phyloP scores from a whole-genome alignment of 2,888 invertebrate species.

The Clostera curtula region DNA sequence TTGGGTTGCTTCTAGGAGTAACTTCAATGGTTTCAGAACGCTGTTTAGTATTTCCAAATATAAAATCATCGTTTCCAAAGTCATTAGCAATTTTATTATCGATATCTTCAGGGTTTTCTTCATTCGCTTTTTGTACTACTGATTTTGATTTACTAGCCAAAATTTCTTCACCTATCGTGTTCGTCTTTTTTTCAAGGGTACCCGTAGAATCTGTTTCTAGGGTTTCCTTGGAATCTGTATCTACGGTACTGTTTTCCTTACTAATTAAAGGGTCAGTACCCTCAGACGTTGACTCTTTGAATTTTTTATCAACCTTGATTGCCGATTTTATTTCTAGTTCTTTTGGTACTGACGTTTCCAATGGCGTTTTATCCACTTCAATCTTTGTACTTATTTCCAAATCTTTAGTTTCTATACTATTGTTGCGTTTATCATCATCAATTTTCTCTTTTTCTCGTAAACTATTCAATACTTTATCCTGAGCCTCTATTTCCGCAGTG shows the following conservation, averaged over 20 bases:
- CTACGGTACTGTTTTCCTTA: too few relatives aligned
- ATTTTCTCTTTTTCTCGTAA: conserved; percentile 18
- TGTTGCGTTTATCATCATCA: conserved; percentile 12
- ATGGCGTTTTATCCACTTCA: conserved; percentile 1
- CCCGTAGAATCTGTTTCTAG: too few relatives aligned
- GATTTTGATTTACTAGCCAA: neutral
- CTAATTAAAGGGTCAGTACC: too few relatives aligned
- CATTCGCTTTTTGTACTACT: conserved; percentile 1
- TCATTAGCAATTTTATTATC: neutral
- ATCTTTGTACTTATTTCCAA: conserved; percentile 10
- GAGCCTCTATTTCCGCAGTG: conserved; percentile 45
- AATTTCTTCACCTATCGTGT: too few relatives aligned
- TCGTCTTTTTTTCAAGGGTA: too few relatives aligned
- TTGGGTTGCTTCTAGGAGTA: neutral
- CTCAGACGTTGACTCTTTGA: too few relatives aligned
- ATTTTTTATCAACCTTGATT: too few relatives aligned
- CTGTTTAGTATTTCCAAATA: conserved; percentile 8
- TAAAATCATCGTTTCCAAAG: conserved; percentile 7
- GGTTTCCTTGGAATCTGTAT: too few relatives aligned
- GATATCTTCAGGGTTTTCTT: conserved; percentile 5
- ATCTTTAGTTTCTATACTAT: conserved; percentile 7
- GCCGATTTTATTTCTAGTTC: too few relatives aligned
- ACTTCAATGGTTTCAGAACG: conserved; percentile 1
- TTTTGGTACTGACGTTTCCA: too few relatives aligned
- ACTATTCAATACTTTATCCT: conserved; percentile 37